Base-by-base conservation (phyloP, 2,113 vertebrate species). In the Dinomys branickii region DNA sequence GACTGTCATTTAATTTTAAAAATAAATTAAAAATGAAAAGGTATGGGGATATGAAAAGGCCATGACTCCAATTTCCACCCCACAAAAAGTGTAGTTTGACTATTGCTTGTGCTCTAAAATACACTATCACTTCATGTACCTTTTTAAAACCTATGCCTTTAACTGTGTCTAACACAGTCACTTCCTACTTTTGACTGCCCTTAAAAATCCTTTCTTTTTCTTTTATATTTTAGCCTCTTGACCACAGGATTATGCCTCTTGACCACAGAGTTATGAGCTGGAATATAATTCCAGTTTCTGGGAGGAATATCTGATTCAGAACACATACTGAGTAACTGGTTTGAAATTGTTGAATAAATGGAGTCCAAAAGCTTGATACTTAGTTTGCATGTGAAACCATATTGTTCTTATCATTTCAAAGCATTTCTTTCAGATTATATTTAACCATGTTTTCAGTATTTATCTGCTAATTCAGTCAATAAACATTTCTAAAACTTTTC, bases 401-500 rank as follows among this genome's bases (percentile, higher is more conserved):
- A 30, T 52, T 92, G 44, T 54, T 75, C 24, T 56, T 71, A 67
- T 90, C 12, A 86, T 80, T 89, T 52, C 19, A 80, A 84, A 83
- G 52, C 1, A 81, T 88, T 94, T 78, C 56, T 67, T 94, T 96
- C 58, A 75, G 26, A 92, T 88, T 54, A 33, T 47, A 81, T 16
- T 93, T 88, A 86, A 90, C 59, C 65, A 63, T 33, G 28, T 54
- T 30, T 73, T 82, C 14, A 56, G 20, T 93, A 24, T 90, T 97
- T 83, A 69, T 58, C 41, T 95, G 69, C 58, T 61, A 86, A 67
- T 84, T 77, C 59, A 90, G 17, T 83, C 84, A 63, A 16, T 30
- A 87, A 61, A 14, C 61, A 82, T 30, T 92, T 41, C 41, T 0
- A 26, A 93, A 78, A 24, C 50, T 69, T 84, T 50, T 91, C 26